Conservation (phyloP, 1,140 invertebrate species). For the Calycopis cecrops region DNA sequence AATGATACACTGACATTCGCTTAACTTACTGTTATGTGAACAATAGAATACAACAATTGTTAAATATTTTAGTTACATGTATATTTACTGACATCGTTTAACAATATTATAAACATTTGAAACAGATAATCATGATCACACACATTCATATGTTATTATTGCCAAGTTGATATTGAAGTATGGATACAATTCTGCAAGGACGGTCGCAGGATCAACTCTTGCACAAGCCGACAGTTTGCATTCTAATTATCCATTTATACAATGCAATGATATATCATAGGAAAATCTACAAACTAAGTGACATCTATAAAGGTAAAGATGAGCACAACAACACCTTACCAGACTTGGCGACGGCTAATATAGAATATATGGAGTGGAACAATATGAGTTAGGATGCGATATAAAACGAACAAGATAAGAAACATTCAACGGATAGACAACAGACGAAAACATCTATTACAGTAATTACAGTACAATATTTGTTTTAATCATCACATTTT, state of each 20-base stretch:
- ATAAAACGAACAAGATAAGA: too few relatives aligned
- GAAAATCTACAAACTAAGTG: neutral
- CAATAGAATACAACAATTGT: slow-evolving; percentile 30
- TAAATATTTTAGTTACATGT: slow-evolving; percentile 17
- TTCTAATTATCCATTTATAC: neutral
- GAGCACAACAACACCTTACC: neutral
- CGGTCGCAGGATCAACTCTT: slow-evolving; percentile 29
- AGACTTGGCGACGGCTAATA: too few relatives aligned
- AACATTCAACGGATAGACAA: neutral
- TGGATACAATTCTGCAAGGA: slow-evolving; percentile 31
- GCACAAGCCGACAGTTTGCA: neutral
- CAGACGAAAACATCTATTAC: slow-evolving; percentile 5
- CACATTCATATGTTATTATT: slow-evolving; percentile 27
- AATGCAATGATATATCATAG: neutral
- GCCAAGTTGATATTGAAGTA: slow-evolving; percentile 21
- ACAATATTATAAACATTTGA: slow-evolving; percentile 34
- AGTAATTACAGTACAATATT: neutral
- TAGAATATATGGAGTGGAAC: too few relatives aligned
- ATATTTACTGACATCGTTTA: slow-evolving; percentile 25
- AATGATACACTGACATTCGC: slow-evolving; percentile 18
- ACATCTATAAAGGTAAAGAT: neutral
- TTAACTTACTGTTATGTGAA: slow-evolving; percentile 13
- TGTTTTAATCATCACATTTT: slow-evolving; percentile 5
- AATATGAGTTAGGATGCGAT: too few relatives aligned
- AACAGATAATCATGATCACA: slow-evolving; percentile 29